phyloP scores from a whole-genome alignment of 1,140 invertebrate genomes.

The Drosophila paulistorum region DNA sequence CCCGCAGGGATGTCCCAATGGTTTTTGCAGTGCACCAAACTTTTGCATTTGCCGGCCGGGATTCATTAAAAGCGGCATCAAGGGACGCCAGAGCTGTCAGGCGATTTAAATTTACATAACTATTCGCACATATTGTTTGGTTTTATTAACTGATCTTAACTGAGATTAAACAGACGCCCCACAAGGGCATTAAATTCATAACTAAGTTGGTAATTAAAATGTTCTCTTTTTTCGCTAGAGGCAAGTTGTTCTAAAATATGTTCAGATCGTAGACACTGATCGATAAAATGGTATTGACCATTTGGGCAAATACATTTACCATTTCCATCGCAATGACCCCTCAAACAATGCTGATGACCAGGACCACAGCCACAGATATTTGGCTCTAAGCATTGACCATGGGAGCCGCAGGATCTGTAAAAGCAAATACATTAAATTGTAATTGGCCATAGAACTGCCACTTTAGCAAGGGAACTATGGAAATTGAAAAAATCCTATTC shows the following conservation, averaged over 20 bases:
- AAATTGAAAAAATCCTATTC: no score
- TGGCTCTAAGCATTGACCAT: slow-evolving; percentile 66
- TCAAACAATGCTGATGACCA: slow-evolving; percentile 47
- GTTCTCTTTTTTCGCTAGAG: slow-evolving; percentile 25
- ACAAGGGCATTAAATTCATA: slow-evolving; percentile 71
- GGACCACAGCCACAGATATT: slow-evolving; percentile 67
- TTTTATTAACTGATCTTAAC: slow-evolving; percentile 28
- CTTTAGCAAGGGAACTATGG: no score
- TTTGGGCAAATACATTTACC: slow-evolving; percentile 58
- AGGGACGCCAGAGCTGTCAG: slow-evolving; percentile 87
- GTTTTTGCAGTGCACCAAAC: slow-evolving; percentile 85
- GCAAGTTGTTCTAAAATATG: slow-evolving; percentile 31
- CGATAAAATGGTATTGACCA: slow-evolving; percentile 59
- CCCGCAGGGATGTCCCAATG: slow-evolving; percentile 86
- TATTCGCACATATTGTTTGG: neutral
- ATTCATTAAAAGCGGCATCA: slow-evolving; percentile 87
- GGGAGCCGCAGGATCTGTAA: slow-evolving; percentile 62
- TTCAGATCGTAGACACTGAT: slow-evolving; percentile 47
- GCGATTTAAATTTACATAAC: slow-evolving; percentile 47
- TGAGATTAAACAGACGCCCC: slow-evolving; percentile 62
- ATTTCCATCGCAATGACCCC: slow-evolving; percentile 49
- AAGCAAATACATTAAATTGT: neutral
- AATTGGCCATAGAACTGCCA: no score
- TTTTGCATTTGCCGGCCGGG: slow-evolving; percentile 85
- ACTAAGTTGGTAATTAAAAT: slow-evolving; percentile 47